phyloP scores from a whole-genome alignment of 2,113 vertebrate genomes.

The Xiphophorus hellerii region DNA sequence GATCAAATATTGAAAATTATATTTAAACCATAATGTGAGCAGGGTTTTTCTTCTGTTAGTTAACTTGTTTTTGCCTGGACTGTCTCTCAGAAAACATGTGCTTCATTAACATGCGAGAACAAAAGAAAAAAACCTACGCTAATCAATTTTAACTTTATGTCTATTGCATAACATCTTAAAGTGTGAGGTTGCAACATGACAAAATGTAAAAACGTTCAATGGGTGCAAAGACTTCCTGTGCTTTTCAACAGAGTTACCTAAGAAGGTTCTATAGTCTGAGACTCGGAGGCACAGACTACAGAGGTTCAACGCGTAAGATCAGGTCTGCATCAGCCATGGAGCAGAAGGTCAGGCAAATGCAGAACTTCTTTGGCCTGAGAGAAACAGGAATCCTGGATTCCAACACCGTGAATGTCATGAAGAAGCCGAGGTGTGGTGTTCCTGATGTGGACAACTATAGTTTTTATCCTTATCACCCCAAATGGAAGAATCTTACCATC shows the following conservation, averaged over 20 bases:
- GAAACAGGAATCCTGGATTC: constrained; percentile 53
- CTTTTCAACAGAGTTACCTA: constrained; percentile 55
- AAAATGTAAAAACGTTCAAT: not conserved
- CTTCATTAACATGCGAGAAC: not conserved
- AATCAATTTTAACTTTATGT: not conserved
- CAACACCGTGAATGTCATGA: constrained; percentile 66
- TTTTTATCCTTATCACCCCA: constrained; percentile 64
- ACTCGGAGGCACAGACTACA: not conserved
- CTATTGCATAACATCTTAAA: too few relatives aligned
- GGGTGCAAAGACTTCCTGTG: not conserved
- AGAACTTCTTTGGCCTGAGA: constrained; percentile 70
- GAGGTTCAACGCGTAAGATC: constrained; percentile 10
- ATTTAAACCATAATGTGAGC: not conserved
- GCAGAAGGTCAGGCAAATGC: constrained; percentile 68
- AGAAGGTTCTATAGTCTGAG: constrained; percentile 55
- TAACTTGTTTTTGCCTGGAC: too few relatives aligned
- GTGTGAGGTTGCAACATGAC: not conserved
- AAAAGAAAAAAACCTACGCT: not conserved
- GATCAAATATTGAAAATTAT: not conserved
- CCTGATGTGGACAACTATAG: constrained; percentile 67
- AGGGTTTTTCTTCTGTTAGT: not conserved
- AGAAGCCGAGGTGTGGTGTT: constrained; percentile 60
- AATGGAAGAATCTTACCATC: constrained; percentile 72
- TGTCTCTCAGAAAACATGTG: not conserved
- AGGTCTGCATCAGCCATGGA: constrained; percentile 28